Percentiles rank a stretch among this genome's conserved stretches.
These are phyloP conservation scores for Megaceryle maxima DNA, from an alignment of 2,113 vertebrate genomes.

Conservation along the genomic window DNA sequence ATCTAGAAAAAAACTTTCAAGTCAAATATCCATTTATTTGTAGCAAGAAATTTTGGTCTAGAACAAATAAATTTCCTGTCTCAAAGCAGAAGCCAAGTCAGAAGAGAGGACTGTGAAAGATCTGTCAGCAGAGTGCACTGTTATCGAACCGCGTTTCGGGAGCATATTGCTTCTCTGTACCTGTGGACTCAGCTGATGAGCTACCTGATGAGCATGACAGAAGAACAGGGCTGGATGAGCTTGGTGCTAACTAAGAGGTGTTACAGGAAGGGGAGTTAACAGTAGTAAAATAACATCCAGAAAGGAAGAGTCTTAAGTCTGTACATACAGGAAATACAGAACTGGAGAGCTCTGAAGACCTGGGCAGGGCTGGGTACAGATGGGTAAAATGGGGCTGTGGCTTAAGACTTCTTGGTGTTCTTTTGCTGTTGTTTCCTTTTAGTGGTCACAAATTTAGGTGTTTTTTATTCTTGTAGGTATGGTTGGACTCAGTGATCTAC, in stretches of 20 bases:
- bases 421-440: too few species aligned
- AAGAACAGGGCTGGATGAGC: not conserved
- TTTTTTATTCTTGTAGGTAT: too few species aligned
- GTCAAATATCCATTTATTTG: not conserved
- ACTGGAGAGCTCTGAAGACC: not conserved
- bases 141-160: not conserved
- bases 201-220: not conserved
- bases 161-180: rapidly evolving
- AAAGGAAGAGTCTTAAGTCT: not conserved
- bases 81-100: not conserved
- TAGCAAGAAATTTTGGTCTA: not conserved
- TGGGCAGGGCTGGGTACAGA: not conserved
- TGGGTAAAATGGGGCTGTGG: not conserved
- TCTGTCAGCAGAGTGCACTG: not conserved
- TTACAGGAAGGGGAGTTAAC: not conserved
- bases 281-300: not conserved
- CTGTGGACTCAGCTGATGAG: not conserved
- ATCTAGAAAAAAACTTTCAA: not conserved
- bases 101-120: not conserved
- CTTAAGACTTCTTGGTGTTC: not conserved
- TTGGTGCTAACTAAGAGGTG: not conserved
- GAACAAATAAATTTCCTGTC: not conserved
- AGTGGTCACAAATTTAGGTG: too few species aligned
- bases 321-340: rapidly evolving
- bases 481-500: too few species aligned